Conservation (phyloP, 2,797 vertebrate species). For the Mormyrops attenuatus region DNA sequence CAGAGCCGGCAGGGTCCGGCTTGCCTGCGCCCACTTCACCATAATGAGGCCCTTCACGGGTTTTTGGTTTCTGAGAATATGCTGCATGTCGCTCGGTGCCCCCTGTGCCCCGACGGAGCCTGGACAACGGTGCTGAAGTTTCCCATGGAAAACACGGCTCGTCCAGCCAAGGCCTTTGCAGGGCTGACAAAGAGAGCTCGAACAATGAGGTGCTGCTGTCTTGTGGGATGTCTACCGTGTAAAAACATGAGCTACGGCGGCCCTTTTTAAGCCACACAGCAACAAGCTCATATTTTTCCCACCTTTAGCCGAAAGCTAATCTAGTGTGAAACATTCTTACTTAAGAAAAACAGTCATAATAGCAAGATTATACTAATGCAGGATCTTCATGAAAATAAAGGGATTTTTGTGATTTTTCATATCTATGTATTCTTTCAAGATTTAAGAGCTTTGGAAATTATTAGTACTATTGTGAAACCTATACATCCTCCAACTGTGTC, state of each 20-base stretch:
- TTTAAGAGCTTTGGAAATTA: neutral
- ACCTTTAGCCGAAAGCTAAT: neutral
- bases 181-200: neutral
- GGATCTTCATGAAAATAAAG: neutral
- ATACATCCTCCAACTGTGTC: neutral
- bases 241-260: neutral
- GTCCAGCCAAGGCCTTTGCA: neutral
- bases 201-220: neutral
- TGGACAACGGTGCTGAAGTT: slow-evolving; percentile 31
- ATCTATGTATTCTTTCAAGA: neutral
- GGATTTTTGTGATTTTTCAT: neutral
- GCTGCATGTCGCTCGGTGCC: neutral
- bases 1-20: neutral
- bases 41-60: slow-evolving; percentile 57
- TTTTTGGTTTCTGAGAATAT: slow-evolving; percentile 36
- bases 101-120: slow-evolving; percentile 32
- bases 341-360: neutral
- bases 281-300: neutral
- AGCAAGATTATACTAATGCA: neutral
- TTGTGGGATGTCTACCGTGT: neutral
- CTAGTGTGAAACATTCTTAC: neutral
- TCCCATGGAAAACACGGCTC: slow-evolving; percentile 48
- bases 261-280: neutral
- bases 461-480: neutral
- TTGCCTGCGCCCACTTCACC: neutral